These are phyloP conservation scores for Psittacula cyanocephala DNA, from an alignment of 2,113 vertebrate genomes.

Conservation along the genomic window DNA sequence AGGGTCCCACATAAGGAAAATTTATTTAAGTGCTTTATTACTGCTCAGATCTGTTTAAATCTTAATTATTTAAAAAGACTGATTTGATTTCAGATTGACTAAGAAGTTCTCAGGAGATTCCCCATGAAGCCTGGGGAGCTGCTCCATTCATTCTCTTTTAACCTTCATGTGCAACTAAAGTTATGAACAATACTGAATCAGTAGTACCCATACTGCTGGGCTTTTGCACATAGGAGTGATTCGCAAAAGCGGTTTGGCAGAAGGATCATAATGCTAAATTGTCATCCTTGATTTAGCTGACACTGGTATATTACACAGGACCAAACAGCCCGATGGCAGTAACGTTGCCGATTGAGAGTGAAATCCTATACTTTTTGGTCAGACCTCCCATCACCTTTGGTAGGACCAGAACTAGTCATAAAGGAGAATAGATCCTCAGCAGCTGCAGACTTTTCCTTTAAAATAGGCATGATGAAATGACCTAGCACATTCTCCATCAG, in stretches of 20 bases:
- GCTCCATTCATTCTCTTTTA: not conserved
- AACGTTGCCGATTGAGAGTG: not conserved
- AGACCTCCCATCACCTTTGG: not conserved
- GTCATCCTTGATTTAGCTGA: not conserved
- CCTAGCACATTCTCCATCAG: not conserved
- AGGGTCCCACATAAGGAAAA: not conserved
- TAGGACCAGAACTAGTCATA: not conserved
- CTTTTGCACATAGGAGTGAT: not conserved
- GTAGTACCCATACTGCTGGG: fast-evolving
- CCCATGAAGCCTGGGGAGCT: not conserved
- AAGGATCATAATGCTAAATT: not conserved
- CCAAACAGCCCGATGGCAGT: not conserved
- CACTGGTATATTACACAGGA: not conserved
- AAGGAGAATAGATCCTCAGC: fast-evolving
- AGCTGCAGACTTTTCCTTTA: not conserved
- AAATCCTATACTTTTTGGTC: not conserved
- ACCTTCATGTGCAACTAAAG: not conserved
- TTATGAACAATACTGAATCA: not conserved
- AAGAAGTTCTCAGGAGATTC: not conserved
- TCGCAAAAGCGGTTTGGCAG: not conserved
- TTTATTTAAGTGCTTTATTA: not conserved
- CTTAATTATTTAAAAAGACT: not conserved
- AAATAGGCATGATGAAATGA: not conserved
- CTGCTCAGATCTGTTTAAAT: not conserved
- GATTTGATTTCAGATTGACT: not conserved